These are phyloP conservation scores for Tricholaema leucomelas DNA, from an alignment of 2,113 vertebrate genomes.

Conservation along the genomic window DNA sequence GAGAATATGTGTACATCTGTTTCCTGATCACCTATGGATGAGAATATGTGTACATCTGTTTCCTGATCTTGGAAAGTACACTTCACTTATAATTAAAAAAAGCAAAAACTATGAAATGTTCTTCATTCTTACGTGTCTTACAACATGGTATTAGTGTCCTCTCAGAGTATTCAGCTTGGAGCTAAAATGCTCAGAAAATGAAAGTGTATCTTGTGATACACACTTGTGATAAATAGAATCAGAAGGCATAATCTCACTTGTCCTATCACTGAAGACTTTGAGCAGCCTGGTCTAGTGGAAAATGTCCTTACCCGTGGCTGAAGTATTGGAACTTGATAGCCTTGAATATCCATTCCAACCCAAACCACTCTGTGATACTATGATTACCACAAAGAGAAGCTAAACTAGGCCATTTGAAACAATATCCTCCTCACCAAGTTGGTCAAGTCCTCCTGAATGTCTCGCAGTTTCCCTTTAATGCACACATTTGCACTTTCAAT, in stretches of 20 bases:
- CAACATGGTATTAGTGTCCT: not conserved
- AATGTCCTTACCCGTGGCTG: not conserved
- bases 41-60: not conserved
- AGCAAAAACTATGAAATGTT: not conserved
- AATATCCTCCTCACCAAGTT: conserved; percentile 38
- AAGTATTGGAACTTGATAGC: not conserved
- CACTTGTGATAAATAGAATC: not conserved
- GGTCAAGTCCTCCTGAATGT: conserved; percentile 74
- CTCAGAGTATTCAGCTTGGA: not conserved
- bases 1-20: no score
- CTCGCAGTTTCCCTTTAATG: conserved; percentile 73
- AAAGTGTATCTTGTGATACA: not conserved
- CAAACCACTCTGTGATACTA: not conserved
- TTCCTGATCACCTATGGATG: not conserved
- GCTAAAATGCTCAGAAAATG: not conserved
- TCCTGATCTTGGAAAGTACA: not conserved
- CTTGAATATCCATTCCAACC: not conserved
- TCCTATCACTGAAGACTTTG: not conserved
- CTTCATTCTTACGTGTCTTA: not conserved
- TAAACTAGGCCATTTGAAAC: not conserved
- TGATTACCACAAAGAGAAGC: not conserved
- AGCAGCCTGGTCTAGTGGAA: not conserved
- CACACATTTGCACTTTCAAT: not conserved
- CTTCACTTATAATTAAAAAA: not conserved
- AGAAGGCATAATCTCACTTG: not conserved